These are phyloP conservation scores for Drosophila stalkeri DNA, from an alignment of 2,888 invertebrate genomes.

Conservation along the genomic window DNA sequence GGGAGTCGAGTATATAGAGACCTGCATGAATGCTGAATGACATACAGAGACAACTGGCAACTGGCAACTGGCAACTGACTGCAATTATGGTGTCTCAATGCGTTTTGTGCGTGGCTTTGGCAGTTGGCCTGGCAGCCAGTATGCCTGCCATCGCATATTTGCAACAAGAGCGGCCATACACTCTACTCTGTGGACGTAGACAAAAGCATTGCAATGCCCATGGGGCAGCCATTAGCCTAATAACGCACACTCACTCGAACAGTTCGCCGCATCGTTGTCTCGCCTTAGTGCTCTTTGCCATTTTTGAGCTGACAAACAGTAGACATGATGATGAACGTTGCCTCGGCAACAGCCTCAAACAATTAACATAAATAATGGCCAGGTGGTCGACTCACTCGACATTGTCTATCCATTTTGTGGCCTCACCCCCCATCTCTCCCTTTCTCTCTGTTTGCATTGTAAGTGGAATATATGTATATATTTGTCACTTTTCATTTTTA, in stretches of 20 bases:
- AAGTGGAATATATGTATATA: constrained; percentile 62
- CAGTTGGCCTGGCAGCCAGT: constrained; percentile 63
- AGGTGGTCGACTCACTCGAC: constrained; percentile 56
- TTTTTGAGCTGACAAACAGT: constrained; percentile 31
- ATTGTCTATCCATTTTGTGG: constrained; percentile 28
- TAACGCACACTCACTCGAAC: constrained; percentile 46
- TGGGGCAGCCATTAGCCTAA: constrained; percentile 78
- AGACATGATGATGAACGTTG: constrained; percentile 67
- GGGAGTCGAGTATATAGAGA: constrained; percentile 2
- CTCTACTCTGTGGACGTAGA: constrained; percentile 46
- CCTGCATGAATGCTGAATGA: constrained; percentile 43
- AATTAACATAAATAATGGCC: constrained; percentile 77
- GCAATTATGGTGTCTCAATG: constrained; percentile 79
- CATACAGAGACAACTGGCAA: constrained; percentile 50
- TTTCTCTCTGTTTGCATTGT: constrained; percentile 13
- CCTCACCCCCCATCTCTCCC: background rate
- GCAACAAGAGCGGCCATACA: constrained; percentile 37
- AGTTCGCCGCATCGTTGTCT: constrained; percentile 1
- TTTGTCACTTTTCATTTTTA: constrained; percentile 71
- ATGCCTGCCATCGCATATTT: constrained; percentile 65
- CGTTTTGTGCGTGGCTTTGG: constrained; percentile 79
- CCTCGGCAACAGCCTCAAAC: constrained; percentile 50
- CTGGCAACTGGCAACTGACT: constrained; percentile 68
- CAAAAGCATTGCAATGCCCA: constrained; percentile 77
- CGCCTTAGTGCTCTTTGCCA: background rate